Evolutionary conservation across 2,888 invertebrate species (phyloP).

Genomic region (Protodeltote pygarga): DNA sequence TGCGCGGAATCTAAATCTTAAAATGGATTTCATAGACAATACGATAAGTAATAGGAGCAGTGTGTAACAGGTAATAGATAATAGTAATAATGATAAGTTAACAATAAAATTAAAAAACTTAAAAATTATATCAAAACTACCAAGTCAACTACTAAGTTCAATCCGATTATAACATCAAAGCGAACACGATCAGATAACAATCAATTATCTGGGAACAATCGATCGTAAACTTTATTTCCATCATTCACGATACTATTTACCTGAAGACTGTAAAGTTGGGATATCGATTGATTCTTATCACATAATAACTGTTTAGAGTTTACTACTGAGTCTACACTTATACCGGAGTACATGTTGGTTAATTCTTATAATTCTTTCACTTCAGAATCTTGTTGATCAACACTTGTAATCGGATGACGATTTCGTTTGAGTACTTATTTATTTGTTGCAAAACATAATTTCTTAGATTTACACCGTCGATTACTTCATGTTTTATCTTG

Average conservation of each 20-base stretch:
- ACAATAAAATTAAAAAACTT: slow-evolving; percentile 23
- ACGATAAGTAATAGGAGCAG: slow-evolving; percentile 12
- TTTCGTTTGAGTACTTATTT: slow-evolving; percentile 7
- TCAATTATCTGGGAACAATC: slow-evolving; percentile 41
- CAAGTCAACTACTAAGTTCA: slow-evolving; percentile 21
- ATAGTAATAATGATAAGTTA: slow-evolving; percentile 24
- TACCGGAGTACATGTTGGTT: slow-evolving; percentile 7
- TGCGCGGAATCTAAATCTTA: no score
- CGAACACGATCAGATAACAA: slow-evolving; percentile 33
- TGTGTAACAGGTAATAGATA: slow-evolving; percentile 10
- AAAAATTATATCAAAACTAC: slow-evolving; percentile 23
- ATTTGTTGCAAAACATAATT: slow-evolving; percentile 12
- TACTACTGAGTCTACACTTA: slow-evolving; percentile 21
- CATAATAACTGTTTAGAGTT: slow-evolving; percentile 39
- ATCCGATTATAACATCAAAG: slow-evolving; percentile 29
- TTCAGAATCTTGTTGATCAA: slow-evolving; percentile 14
- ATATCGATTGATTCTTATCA: slow-evolving; percentile 44
- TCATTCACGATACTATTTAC: slow-evolving; percentile 29
- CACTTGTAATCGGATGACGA: slow-evolving; percentile 3
- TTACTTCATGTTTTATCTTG: background rate
- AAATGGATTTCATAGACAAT: slow-evolving; percentile 28
- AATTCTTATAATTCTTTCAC: slow-evolving; percentile 12
- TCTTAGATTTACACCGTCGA: background rate
- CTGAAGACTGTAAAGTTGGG: slow-evolving; percentile 41
- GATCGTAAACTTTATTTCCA: slow-evolving; percentile 40